Base-by-base conservation (phyloP, 2,888 invertebrate species). In the Lasioglossum malachurum region DNA sequence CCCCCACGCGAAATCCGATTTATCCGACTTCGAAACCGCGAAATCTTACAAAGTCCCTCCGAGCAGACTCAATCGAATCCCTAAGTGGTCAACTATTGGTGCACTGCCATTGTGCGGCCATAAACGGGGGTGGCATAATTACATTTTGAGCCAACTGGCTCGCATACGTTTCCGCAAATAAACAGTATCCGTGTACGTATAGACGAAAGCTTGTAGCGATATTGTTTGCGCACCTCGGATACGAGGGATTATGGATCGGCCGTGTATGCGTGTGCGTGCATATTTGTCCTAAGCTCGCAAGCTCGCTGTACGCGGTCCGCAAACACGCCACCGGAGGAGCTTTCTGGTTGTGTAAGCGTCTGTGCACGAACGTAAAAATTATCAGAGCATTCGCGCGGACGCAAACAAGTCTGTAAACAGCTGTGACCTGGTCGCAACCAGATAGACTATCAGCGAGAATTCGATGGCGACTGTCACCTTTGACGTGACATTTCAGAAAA, bases 181-280 rank as follows among this genome's bases (percentile, higher is more conserved):
- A 84, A 72, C 75, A 57, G 53, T n/a, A 38, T 12, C 19, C 72
- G 31, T n/a, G 10, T n/a, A 16, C 12, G 41, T 67, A 77, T 57
- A 57, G 72, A n/a, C 31, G 73, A 67, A 73, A 79, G 75, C 60
- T 72, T 64, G 35, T 72, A 72, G 46, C 75, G 38, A 84, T 79
- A 85, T 41, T 85, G 85, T 85, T 85, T 84, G 75, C 64, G n/a
- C 14, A 73, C 38, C 75, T 23, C 53, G 76, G 67, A 79, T 74
- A 73, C 53, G 31, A 27, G 49, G 79, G 85, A 84, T 85, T 79
- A 85, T 19, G 49, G 79, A 76, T 84, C 72, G 57, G n/a, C 14
- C 8, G 35, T n/a, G 71, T 31, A 35, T 10, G 72, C 12, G 44
- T 8, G 80, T n/a, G 64, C 84, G 67, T 31, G 31, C 16, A n/a